Conservation (phyloP, 2,888 invertebrate species). For the Netelia virgata region DNA sequence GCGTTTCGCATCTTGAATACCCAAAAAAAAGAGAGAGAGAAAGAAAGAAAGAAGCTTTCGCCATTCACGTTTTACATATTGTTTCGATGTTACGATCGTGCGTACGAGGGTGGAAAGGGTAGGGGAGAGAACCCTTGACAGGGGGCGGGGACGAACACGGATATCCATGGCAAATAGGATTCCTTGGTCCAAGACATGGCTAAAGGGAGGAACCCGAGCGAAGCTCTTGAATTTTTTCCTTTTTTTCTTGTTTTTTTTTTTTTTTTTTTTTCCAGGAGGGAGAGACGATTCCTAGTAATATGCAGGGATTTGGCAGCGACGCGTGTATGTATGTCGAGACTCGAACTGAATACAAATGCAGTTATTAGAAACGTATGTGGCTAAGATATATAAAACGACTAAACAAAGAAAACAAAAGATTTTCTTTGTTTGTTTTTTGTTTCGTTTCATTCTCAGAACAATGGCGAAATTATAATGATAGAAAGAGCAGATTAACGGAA, state of each 20-base stretch:
- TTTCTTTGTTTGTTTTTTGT: not conserved
- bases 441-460: not conserved
- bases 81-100: constrained; percentile 72
- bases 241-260: no score
- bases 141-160: constrained; percentile 60
- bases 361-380: constrained; percentile 75
- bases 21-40: constrained; percentile 53
- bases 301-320: constrained; percentile 72
- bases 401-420: constrained; percentile 12
- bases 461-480: not conserved
- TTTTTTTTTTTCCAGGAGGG: constrained; percentile 32
- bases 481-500: not conserved
- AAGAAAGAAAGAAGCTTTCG: constrained; percentile 45
- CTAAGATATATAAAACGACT: not conserved
- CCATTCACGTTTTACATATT: constrained; percentile 76
- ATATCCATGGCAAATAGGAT: constrained; percentile 71
- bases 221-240: constrained; percentile 55
- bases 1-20: constrained; percentile 66
- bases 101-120: constrained; percentile 23
- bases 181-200: constrained; percentile 65
- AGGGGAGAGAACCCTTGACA: constrained; percentile 40
- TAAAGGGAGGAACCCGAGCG: constrained; percentile 60
- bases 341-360: constrained; percentile 81
- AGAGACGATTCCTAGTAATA: constrained; percentile 72
- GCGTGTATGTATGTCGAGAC: constrained; percentile 70